Percentiles rank a stretch among this genome's conserved stretches.
phyloP scores from a whole-genome alignment of 1,140 invertebrate genomes.

The Orius insidiosus region DNA sequence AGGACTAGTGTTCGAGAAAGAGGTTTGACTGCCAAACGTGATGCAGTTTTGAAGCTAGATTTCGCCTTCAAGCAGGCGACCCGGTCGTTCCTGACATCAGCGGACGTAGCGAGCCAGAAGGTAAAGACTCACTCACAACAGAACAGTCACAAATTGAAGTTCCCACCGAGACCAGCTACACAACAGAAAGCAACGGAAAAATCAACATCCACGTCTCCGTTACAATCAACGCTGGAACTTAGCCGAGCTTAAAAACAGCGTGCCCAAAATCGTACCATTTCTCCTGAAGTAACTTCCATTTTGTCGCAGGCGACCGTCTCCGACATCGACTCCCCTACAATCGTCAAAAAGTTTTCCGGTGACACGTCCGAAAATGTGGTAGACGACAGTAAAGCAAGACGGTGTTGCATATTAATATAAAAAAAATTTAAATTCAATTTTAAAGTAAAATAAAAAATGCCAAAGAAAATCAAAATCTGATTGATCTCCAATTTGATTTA shows the following conservation, averaged over 20 bases:
- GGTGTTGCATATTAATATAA: conserved; percentile 33
- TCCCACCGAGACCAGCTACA: conserved; percentile 25
- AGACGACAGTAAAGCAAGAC: conserved; percentile 39
- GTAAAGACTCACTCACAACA: conserved; percentile 37
- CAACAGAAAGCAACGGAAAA: conserved; percentile 61
- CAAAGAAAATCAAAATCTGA: too few relatives aligned
- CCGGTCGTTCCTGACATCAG: background rate
- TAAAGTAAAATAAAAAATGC: too few relatives aligned
- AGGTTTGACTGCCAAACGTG: conserved; percentile 82
- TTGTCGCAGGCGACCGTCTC: conserved; percentile 8
- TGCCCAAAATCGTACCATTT: conserved; percentile 54
- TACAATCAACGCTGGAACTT: conserved; percentile 46
- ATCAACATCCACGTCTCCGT: conserved; percentile 70
- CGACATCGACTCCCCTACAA: conserved; percentile 13
- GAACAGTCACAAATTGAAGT: conserved; percentile 19
- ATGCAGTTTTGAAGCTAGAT: conserved; percentile 75
- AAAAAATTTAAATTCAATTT: conserved; percentile 2
- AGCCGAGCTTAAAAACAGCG: conserved; percentile 81
- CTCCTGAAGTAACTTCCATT: conserved; percentile 19
- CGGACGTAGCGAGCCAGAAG: conserved; percentile 47
- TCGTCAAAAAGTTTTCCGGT: conserved; percentile 41
- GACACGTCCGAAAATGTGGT: conserved; percentile 45
- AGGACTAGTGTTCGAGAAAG: conserved; percentile 89
- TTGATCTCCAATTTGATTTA: too few relatives aligned
- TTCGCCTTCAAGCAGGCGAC: conserved; percentile 40